phyloP scores from a whole-genome alignment of 2,797 vertebrate genomes.

The Myotis vivesi region DNA sequence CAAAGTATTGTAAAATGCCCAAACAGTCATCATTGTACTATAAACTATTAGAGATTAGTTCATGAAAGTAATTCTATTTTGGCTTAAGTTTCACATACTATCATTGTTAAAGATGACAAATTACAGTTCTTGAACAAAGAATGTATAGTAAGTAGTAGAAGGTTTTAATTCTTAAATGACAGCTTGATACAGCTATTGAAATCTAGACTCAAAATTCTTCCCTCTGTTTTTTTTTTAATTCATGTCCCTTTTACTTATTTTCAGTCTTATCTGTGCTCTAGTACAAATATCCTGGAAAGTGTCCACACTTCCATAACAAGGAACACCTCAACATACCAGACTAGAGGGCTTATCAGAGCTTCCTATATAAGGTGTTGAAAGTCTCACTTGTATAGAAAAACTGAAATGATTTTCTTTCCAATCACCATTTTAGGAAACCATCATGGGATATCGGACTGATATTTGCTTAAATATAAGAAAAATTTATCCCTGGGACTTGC shows the following conservation, averaged over 20 bases:
- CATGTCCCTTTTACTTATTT: not conserved
- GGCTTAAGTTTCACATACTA: not conserved
- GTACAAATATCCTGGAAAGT: not conserved
- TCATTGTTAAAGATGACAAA: not conserved
- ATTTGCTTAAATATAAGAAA: not conserved
- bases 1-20: not conserved
- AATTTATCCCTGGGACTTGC: not conserved
- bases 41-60: not conserved
- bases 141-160: not conserved
- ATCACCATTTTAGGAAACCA: not conserved
- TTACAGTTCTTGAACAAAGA: not conserved
- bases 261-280: not conserved
- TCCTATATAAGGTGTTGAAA: not conserved
- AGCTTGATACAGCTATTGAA: not conserved
- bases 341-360: not conserved
- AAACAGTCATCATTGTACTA: not conserved
- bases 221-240: not conserved
- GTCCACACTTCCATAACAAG: not conserved
- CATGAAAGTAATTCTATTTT: not conserved
- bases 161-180: not conserved
- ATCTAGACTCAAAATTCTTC: not conserved
- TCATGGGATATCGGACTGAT: not conserved
- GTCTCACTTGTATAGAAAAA: not conserved
- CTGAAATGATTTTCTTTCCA: not conserved
- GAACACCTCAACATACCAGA: not conserved